These are phyloP conservation scores for Cephalopachus bancanus DNA, from an alignment of 2,797 vertebrate species.

Conservation along the genomic window DNA sequence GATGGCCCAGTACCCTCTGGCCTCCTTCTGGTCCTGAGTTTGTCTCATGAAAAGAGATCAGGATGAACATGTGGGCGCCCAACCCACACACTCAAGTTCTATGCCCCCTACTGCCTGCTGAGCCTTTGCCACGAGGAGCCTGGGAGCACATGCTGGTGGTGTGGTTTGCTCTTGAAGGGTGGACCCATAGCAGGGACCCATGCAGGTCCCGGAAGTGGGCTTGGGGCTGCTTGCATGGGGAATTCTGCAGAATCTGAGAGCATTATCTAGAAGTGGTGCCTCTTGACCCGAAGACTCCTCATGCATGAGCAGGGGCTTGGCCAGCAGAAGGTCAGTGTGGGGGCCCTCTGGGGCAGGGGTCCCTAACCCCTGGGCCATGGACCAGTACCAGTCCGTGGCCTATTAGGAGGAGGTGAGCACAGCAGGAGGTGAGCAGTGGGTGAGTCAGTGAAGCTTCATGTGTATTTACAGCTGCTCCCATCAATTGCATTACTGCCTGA, in stretches of 20 bases:
- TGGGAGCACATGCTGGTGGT: too few relatives aligned
- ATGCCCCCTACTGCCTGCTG: too few relatives aligned
- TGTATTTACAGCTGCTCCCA: too few relatives aligned
- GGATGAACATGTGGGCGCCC: neutral
- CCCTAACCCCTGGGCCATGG: too few relatives aligned
- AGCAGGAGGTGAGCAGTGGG: too few relatives aligned
- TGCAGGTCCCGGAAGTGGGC: neutral
- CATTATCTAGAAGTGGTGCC: neutral
- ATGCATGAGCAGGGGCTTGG: fast-evolving
- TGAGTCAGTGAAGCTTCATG: too few relatives aligned
- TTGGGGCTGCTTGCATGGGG: neutral
- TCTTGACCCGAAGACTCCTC: neutral
- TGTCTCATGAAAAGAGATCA: neutral
- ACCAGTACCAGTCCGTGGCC: too few relatives aligned
- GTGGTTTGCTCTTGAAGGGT: neutral
- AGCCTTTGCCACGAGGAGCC: neutral
- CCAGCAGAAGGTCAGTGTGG: neutral
- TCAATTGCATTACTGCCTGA: too few relatives aligned
- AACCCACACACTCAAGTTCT: too few relatives aligned
- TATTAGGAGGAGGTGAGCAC: too few relatives aligned
- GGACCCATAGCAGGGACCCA: neutral
- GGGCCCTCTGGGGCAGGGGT: too few relatives aligned
- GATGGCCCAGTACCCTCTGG: neutral
- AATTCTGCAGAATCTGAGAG: neutral
- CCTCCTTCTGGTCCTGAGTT: neutral